Evolutionary conservation across 2,113 vertebrate species (phyloP).

Genomic region (Gorsachius goisagi): DNA sequence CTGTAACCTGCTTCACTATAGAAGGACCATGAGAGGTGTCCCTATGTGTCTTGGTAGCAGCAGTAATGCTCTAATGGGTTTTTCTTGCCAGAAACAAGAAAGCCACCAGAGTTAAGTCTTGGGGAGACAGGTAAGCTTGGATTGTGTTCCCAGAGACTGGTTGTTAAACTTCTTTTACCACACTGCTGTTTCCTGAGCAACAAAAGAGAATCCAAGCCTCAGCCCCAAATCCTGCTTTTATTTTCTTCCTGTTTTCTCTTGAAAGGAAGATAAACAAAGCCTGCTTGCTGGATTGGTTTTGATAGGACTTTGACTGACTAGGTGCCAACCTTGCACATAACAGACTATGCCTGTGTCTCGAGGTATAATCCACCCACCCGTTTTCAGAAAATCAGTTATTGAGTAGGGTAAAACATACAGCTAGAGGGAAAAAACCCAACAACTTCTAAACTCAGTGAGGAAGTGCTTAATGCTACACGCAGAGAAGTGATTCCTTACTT

Average conservation of each 20-base stretch:
- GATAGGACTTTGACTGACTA: neutral
- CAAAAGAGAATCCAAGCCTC: neutral
- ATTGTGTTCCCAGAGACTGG: neutral
- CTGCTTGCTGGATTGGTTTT: neutral
- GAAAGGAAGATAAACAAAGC: neutral
- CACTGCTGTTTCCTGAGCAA: neutral
- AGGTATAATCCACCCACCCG: neutral
- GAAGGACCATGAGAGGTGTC: neutral
- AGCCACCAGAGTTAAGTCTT: neutral
- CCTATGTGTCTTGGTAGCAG: neutral
- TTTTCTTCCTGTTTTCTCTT: neutral
- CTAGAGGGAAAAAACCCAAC: neutral
- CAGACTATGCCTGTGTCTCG: neutral
- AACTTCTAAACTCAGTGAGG: neutral
- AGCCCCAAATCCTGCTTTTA: neutral
- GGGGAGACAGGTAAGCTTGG: neutral
- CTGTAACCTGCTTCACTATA: neutral
- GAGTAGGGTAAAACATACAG: neutral
- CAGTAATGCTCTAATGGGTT: neutral
- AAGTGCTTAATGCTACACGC: neutral
- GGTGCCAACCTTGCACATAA: neutral
- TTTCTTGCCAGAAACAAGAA: neutral
- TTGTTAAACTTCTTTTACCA: neutral
- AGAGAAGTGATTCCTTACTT: neutral
- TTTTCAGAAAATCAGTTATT: neutral